Base-by-base conservation (phyloP, 2,113 vertebrate species). In the Epinephelus lanceolatus region DNA sequence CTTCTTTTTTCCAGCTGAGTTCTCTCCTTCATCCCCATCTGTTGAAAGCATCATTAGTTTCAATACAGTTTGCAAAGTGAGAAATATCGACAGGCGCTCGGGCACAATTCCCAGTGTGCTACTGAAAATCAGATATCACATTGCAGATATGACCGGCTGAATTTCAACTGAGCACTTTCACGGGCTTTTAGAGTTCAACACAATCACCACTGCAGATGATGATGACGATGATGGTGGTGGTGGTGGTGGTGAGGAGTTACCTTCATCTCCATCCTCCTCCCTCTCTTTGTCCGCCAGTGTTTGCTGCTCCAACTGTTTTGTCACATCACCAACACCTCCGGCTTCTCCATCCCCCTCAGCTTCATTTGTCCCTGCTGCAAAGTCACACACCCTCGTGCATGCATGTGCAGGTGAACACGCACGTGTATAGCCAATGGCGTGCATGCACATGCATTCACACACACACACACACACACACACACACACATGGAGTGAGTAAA, bases 261-360 rank as follows among this genome's bases (percentile, higher is more conserved):
- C 98, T 94, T 99, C 98, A 78, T 99, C 94, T 67, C 88, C 97
- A 40, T 99, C 97, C 27, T 98, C 97, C 71, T 97, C 96, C 90
- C 94, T 97, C 74, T 98, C 97, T 71, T 96, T 98, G 84, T 97
- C 97, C 75, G 98, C 97, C 90, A 99, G 90, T 6, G 92, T 92
- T 90, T 98, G 97, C 84, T 95, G 96, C 93, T 99, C 97, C 95
- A 99, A 88, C 52, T 97, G 96, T 93, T 95, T 96, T 73, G 94
- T 93, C 94, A 97, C 93, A 76, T 97, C 97, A 89, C 95, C 95
- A 80, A 95, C 87, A 85, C 92, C 80, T 90, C 75, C 65, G 19
- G 92, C 78, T 84, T 96, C 96, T 63, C 89, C 19, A 81, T 97
- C 96, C 94, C 95, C 96, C 78, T 97, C 97, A 70, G 94, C 90